A percentile compares a stretch with the other conserved stretches of the same genome.
Evolutionary conservation across 2,113 vertebrate species (phyloP).

Genomic region (Pluvianellus socialis): DNA sequence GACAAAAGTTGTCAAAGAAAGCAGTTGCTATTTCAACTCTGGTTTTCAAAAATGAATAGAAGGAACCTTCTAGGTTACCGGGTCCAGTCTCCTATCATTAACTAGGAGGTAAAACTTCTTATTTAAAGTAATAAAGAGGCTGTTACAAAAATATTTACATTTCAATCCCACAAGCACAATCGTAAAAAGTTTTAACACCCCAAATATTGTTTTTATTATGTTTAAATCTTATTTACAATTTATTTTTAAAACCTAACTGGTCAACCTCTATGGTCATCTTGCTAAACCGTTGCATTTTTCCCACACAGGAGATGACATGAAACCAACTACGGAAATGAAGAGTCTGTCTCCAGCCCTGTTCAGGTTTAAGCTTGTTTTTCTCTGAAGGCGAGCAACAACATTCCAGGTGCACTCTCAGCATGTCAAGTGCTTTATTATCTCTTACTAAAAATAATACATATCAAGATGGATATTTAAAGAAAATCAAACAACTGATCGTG

Average conservation of each 20-base stretch:
- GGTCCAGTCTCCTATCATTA: neutral
- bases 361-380: neutral
- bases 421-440: neutral
- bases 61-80: neutral
- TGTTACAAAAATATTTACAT: neutral
- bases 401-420: neutral
- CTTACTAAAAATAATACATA: neutral
- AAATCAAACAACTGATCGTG: neutral
- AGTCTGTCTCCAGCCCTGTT: neutral
- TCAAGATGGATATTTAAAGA: neutral
- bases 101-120: neutral
- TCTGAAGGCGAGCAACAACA: neutral
- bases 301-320: neutral
- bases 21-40: neutral
- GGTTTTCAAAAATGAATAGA: neutral
- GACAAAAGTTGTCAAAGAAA: neutral
- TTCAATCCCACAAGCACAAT: neutral
- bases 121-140: neutral
- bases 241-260: neutral
- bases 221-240: neutral
- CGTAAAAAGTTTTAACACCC: neutral
- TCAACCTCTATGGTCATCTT: neutral
- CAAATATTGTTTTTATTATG: neutral
- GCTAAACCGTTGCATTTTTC: neutral
- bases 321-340: neutral